These are phyloP conservation scores for Pammene fasciana DNA, from an alignment of 2,888 invertebrate species.

Conservation along the genomic window DNA sequence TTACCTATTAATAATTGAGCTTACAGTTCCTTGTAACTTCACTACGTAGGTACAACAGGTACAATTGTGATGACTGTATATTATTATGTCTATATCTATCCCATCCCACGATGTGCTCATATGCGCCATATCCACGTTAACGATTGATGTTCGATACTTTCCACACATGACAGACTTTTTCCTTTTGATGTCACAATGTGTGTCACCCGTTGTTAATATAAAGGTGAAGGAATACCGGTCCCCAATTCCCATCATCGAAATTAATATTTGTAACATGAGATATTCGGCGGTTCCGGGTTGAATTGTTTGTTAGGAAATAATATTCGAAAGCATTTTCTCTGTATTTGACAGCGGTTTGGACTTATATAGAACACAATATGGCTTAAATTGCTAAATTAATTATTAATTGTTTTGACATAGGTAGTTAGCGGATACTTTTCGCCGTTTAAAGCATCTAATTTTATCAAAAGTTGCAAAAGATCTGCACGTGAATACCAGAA, in stretches of 20 bases:
- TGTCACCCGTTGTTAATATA: slow-evolving; percentile 5
- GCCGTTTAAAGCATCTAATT: no score
- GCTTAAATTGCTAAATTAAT: slow-evolving; percentile 12
- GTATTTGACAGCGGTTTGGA: slow-evolving; percentile 18
- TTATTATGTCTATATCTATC: no score
- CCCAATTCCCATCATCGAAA: not conserved
- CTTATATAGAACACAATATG: no score
- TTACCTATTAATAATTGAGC: no score
- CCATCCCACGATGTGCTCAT: no score
- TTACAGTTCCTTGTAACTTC: no score
- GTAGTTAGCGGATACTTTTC: no score
- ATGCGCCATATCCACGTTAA: slow-evolving; percentile 15
- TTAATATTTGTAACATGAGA: not conserved
- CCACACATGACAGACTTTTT: slow-evolving; percentile 33
- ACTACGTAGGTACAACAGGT: no score
- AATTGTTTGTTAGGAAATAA: slow-evolving; percentile 12
- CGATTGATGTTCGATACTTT: slow-evolving; percentile 30
- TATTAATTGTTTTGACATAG: not conserved
- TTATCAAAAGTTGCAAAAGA: no score
- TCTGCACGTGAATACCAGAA: no score
- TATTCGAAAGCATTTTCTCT: slow-evolving; percentile 4
- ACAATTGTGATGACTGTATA: no score
- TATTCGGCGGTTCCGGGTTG: not conserved
- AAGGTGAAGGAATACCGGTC: not conserved
- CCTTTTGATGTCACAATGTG: slow-evolving; percentile 23